Conservation (phyloP, 2,888 invertebrate species). For the Chromoteleia sp. region DNA sequence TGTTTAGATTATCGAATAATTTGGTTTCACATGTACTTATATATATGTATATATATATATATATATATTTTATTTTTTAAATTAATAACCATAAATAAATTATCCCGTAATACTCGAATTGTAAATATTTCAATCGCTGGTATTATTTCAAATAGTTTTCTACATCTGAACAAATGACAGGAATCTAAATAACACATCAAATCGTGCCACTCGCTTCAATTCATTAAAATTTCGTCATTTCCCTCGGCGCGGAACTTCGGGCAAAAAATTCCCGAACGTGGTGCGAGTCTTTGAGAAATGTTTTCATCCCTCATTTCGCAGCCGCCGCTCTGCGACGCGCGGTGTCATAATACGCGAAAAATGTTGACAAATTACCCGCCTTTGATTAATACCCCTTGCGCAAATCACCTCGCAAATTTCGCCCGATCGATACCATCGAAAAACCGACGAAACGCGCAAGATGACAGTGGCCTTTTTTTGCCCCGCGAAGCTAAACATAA, state of each 20-base stretch:
- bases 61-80: no score
- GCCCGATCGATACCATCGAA: conserved; percentile 6
- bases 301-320: conserved; percentile 19
- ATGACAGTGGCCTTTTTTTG: not conserved
- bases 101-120: no score
- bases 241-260: not conserved
- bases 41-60: no score
- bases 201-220: no score
- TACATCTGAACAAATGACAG: no score
- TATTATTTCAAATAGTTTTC: no score
- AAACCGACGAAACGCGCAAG: not conserved
- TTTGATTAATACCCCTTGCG: conserved; percentile 32
- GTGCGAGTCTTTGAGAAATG: conserved; percentile 16
- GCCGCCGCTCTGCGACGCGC: not conserved
- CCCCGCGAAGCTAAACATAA: no score
- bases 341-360: conserved; percentile 36
- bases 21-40: no score
- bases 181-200: no score
- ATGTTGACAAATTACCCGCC: conserved; percentile 40
- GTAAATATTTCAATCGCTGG: conserved; percentile 1
- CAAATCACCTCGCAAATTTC: conserved; percentile 15
- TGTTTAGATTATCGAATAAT: no score
- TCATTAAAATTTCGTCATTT: conserved; percentile 26
- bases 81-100: no score
- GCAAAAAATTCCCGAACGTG: not conserved